Conservation (phyloP, 2,888 invertebrate genomes). For the Caenorhabditis sp. region DNA sequence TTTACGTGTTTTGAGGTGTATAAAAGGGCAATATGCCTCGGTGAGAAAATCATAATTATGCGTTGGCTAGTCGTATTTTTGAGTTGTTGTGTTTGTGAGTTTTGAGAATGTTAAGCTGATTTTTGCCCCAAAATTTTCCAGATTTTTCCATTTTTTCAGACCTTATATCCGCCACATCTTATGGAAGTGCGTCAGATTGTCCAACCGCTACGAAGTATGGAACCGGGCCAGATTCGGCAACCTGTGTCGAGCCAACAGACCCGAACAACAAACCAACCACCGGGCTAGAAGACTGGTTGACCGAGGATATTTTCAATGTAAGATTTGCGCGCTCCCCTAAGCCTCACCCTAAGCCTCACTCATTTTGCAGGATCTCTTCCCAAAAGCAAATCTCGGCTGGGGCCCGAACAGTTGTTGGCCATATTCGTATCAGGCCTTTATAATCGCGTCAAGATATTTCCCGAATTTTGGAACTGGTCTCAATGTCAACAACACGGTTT, state of each 20-base stretch:
- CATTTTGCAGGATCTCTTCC: constrained; percentile 57
- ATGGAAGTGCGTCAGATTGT: constrained; percentile 36
- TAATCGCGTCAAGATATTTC: constrained; percentile 63
- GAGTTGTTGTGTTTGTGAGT: too few species aligned
- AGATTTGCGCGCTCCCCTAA: neutral
- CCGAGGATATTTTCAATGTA: constrained; percentile 55
- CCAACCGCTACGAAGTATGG: constrained; percentile 47
- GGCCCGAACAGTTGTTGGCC: constrained; percentile 61
- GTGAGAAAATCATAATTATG: too few species aligned
- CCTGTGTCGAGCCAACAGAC: constrained; percentile 51
- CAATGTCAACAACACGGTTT: constrained; percentile 52
- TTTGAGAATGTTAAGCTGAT: too few species aligned
- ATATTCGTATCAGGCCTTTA: constrained; percentile 64
- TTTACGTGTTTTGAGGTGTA: too few species aligned
- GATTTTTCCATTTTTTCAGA: too few species aligned
- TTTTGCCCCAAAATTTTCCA: too few species aligned
- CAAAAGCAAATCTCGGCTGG: constrained; percentile 65
- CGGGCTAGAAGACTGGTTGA: constrained; percentile 59
- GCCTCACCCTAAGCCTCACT: too few species aligned
- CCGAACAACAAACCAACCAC: constrained; percentile 58
- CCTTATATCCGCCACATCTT: neutral
- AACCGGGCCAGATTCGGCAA: constrained; percentile 41
- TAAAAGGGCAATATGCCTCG: too few species aligned
- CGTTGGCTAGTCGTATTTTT: too few species aligned
- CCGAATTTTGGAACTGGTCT: constrained; percentile 59